Evolutionary conservation across 1,140 invertebrate species (phyloP).

Genomic region (Pseudoatta argentina): DNA sequence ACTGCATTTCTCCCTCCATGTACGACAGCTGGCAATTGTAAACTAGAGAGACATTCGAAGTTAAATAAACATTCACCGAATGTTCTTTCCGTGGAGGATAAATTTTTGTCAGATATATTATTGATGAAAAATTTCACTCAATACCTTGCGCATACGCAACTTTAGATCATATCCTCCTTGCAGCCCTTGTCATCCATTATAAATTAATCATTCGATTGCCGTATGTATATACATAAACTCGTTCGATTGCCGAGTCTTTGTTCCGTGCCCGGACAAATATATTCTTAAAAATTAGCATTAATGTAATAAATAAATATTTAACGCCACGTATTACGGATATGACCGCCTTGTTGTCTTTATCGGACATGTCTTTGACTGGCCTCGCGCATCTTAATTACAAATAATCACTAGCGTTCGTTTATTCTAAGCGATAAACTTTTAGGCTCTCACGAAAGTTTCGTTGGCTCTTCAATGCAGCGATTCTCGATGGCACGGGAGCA

Average conservation of each 20-base stretch:
- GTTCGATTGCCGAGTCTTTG: background rate
- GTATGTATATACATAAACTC: background rate
- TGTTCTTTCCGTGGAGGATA: background rate
- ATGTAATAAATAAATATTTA: conserved; percentile 57
- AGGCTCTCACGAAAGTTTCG: conserved; percentile 37
- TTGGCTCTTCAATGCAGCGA: conserved; percentile 5
- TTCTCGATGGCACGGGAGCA: background rate
- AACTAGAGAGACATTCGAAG: background rate
- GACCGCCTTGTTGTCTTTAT: conserved; percentile 1
- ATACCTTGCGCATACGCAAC: background rate
- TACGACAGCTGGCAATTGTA: background rate
- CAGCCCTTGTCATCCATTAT: background rate
- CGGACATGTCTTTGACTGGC: conserved; percentile 35
- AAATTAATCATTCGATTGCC: background rate
- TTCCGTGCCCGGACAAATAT: background rate
- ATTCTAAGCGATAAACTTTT: conserved; percentile 29
- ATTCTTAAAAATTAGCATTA: conserved; percentile 35
- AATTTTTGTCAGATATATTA: background rate
- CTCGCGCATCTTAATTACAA: conserved; percentile 16
- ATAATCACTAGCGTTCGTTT: conserved; percentile 31
- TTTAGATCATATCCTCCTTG: background rate
- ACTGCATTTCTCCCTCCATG: background rate
- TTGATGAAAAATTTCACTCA: background rate
- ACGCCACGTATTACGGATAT: conserved; percentile 9
- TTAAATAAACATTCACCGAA: conserved; percentile 6